Percentiles rank a stretch among this genome's conserved stretches.
Evolutionary conservation across 2,797 vertebrate species (phyloP).

Genomic region (Pempheris klunzingeri): DNA sequence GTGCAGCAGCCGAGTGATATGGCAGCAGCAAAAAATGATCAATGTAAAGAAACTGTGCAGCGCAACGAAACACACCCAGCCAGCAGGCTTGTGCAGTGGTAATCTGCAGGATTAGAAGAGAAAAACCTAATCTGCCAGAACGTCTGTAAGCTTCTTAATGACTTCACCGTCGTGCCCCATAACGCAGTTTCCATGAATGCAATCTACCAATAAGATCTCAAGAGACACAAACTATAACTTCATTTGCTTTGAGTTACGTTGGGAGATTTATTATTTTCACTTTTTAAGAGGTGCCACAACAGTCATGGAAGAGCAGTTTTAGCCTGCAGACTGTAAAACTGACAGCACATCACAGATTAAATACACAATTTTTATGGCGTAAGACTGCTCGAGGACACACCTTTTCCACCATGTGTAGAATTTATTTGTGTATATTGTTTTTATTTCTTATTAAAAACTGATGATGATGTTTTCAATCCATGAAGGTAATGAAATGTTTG

Average conservation of each 20-base stretch:
- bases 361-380: neutral
- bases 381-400: neutral
- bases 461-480: neutral
- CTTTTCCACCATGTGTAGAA: neutral
- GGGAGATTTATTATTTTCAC: conserved; percentile 38
- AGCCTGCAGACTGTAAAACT: neutral
- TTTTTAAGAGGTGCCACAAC: conserved; percentile 36
- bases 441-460: neutral
- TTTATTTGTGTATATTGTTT: neutral
- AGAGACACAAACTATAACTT: conserved; percentile 35
- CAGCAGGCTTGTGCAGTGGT: conserved; percentile 79
- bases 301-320: neutral
- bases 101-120: conserved; percentile 89
- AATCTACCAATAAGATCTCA: conserved; percentile 73
- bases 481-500: neutral
- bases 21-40: conserved; percentile 70
- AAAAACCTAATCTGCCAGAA: conserved; percentile 87
- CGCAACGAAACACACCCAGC: conserved; percentile 70
- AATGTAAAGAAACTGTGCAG: conserved; percentile 75
- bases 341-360: conserved; percentile 20
- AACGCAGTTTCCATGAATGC: conserved; percentile 77
- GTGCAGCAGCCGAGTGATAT: conserved; percentile 31
- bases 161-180: conserved; percentile 80
- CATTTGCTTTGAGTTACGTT: conserved; percentile 32
- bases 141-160: conserved; percentile 89